A percentile compares a stretch with the other conserved stretches of the same genome.
These are phyloP conservation scores for Camponotus pennsylvanicus DNA, from an alignment of 1,140 invertebrate genomes.

Conservation along the genomic window DNA sequence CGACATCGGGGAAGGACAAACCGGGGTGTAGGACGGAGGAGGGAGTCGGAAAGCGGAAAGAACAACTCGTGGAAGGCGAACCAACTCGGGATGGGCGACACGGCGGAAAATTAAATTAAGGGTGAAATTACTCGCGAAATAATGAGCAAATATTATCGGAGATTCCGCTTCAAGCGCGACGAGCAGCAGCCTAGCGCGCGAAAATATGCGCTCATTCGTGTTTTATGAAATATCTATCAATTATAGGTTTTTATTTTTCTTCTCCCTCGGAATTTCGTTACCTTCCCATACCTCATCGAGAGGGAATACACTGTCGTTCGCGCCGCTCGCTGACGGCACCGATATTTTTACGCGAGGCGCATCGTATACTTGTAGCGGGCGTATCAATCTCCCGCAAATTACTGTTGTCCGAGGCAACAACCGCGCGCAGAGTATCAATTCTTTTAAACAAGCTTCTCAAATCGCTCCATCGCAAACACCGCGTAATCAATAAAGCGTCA, in stretches of 20 bases:
- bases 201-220: conserved; percentile 15
- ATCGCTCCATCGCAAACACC: conserved; percentile 38
- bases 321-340: background rate
- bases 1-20: background rate
- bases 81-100: no score
- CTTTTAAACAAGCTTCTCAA: conserved; percentile 48
- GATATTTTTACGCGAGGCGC: conserved; percentile 34
- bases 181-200: background rate
- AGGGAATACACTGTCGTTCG: background rate
- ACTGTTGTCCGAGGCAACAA: conserved; percentile 53
- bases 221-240: conserved; percentile 53
- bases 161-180: conserved; percentile 23
- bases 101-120: conserved; percentile 52
- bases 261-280: conserved; percentile 31
- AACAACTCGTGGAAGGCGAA: conserved; percentile 26
- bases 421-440: conserved; percentile 44
- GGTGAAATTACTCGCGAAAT: conserved; percentile 50
- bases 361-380: conserved; percentile 31
- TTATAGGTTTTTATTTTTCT: conserved; percentile 36
- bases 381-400: conserved; percentile 62
- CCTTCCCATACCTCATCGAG: background rate
- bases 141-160: conserved; percentile 59
- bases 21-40: no score
- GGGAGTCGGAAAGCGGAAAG: background rate
- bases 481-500: conserved; percentile 55